Base-by-base conservation (phyloP, 2,888 invertebrate species). In the Salpingus planirostris region DNA sequence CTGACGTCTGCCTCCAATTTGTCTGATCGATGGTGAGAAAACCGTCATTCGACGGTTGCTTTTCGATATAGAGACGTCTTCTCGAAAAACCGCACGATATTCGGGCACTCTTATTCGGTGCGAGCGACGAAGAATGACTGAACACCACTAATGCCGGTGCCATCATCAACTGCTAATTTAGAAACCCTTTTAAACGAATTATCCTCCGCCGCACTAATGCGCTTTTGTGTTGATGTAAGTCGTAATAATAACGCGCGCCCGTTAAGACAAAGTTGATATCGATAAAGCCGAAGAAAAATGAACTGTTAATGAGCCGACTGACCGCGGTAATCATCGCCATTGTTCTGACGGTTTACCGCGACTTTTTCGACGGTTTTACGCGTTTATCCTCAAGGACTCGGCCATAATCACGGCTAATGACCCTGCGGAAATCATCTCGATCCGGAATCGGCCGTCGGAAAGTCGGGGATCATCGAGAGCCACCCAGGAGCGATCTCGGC, bases 161-260 rank as follows among this genome's bases (percentile, higher is more conserved):
- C 59, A 62, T 63, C 62, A 63, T 63, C 62, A 63, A 62, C 62
- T 60, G 61, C 61, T 63, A 62, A 63, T 62, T 62, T 62, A 60
- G 60, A 60, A 57, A 61, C 62, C 63, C 61, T 62, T 63, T 62
- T 60, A 61, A 62, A 62, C 60, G 60, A 63, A 62, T 62, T 61
- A 59, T 60, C 57, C 58, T 61, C 59, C 53, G 57, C 57, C 55
- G 46, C 59, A 60, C 61, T 61, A 62, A 62, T 61, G 62, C 52
- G 57, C 57, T 60, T 57, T 58, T 59, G 53, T 58, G 56, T 57
- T 57, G 55, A 59, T 60, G 56, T 56, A 49, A 51, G 50, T 51
- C 45, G 46, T 48, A 49, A n/a, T n/a, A n/a, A n/a, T n/a, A n/a
- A 45, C 44, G 46, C 36, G 46, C 36, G 46, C 46, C 42, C 18